Conservation (phyloP, 2,888 invertebrate genomes). For the Conchocele bisecta region DNA sequence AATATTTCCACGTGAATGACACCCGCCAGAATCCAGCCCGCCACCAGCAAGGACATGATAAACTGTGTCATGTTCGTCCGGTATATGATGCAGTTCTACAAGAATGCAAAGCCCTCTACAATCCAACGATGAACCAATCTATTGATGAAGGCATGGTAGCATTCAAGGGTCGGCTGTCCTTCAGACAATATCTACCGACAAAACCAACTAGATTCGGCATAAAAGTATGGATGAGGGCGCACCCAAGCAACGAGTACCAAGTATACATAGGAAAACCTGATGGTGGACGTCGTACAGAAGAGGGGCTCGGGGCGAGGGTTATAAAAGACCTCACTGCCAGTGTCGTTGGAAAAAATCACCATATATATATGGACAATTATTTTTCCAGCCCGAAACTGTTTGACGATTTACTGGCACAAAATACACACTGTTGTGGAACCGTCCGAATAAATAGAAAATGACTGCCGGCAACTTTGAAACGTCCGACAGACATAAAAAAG, state of each 20-base stretch:
- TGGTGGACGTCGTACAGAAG: too few relatives aligned
- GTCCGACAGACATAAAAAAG: neutral
- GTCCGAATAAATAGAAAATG: conserved; percentile 17
- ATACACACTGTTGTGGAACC: conserved; percentile 19
- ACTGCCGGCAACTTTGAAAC: neutral
- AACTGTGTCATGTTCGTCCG: too few relatives aligned
- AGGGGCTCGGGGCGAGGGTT: conserved; percentile 22
- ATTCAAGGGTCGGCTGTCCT: conserved; percentile 27
- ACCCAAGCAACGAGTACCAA: conserved; percentile 39
- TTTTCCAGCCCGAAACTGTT: conserved; percentile 29
- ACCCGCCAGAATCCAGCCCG: too few relatives aligned
- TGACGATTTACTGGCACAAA: neutral
- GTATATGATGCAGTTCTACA: neutral
- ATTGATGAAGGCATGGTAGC: conserved; percentile 19
- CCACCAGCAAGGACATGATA: too few relatives aligned
- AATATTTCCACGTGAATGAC: too few relatives aligned
- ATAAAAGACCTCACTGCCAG: too few relatives aligned
- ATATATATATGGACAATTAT: too few relatives aligned
- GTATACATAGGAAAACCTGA: conserved; percentile 50
- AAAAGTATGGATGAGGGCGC: conserved; percentile 37
- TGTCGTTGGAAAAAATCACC: too few relatives aligned
- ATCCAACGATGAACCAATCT: neutral
- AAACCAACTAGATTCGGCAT: conserved; percentile 51
- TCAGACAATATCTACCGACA: conserved; percentile 43
- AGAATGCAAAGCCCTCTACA: neutral